phyloP scores from a whole-genome alignment of 1,140 invertebrate species.

The Drosophila kanapiae region DNA sequence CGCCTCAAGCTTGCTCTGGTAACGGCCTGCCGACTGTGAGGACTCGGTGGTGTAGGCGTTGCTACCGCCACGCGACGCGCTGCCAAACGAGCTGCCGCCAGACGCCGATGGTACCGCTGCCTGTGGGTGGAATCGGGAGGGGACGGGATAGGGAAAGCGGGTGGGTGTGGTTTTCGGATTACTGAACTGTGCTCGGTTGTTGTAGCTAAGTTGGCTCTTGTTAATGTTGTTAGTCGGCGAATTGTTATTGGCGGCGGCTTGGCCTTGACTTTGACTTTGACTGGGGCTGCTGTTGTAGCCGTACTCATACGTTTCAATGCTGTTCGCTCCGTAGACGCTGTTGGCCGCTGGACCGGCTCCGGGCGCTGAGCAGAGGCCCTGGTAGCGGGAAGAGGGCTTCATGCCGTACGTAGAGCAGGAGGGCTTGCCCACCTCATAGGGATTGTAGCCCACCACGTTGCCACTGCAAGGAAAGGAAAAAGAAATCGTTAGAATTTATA shows the following conservation, averaged over 20 bases:
- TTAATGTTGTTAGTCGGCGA: constrained; percentile 77
- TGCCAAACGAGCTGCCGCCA: constrained; percentile 65
- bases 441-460: constrained; percentile 91
- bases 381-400: constrained; percentile 89
- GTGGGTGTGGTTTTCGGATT: constrained; percentile 56
- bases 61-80: constrained; percentile 57
- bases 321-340: constrained; percentile 68
- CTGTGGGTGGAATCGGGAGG: constrained; percentile 66
- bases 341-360: constrained; percentile 48
- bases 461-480: constrained; percentile 86
- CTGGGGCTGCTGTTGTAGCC: constrained; percentile 60
- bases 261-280: constrained; percentile 32
- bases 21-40: constrained; percentile 57
- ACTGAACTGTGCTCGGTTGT: constrained; percentile 50
- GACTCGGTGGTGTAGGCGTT: constrained; percentile 67
- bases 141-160: constrained; percentile 33
- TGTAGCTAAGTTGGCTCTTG: constrained; percentile 60
- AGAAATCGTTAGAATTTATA: not conserved
- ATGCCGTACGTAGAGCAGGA: constrained; percentile 90
- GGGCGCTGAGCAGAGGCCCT: constrained; percentile 88
- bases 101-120: constrained; percentile 55
- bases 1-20: constrained; percentile 75
- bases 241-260: constrained; percentile 49
- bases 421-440: constrained; percentile 91
- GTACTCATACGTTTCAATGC: constrained; percentile 84